Base-by-base conservation (phyloP, 2,888 invertebrate species). In the Mimumesa dahlbomi region DNA sequence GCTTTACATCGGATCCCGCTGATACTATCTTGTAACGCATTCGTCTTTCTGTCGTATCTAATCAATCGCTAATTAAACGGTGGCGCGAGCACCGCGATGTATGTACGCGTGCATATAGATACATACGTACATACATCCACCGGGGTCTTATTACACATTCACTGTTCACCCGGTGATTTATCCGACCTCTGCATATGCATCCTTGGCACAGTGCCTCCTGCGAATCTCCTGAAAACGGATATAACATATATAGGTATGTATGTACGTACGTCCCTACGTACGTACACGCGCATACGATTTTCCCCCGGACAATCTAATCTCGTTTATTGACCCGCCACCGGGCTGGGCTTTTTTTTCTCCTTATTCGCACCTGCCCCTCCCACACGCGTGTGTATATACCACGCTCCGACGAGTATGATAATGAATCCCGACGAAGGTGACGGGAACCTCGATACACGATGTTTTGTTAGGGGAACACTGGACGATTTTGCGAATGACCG, bases 11-110 rank as follows among this genome's bases (percentile, higher is more conserved):
- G 71, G 36, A 34, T 63, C 19, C 25, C 25, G 40, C n/a, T n/a
- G n/a, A n/a, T 25, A 45, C 38, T 57, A 61, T 61, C 66, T 34
- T 31, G 48, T 38, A 13, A 9, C 22, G 29, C 59, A 54, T 66
- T 54, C 46, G 43, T 61, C 61, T 54, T 36, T 36, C 38, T 48
- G 49, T 54, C 54, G 42, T 54, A 57, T 66, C 73, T 66, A 66
- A 73, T 73, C 73, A 61, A 70, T 73, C 65, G 71, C 29, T 66
- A 70, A 73, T 73, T 73, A 73, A 73, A 73, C 70, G 65, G 46
- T 52, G 69, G 50, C 62, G 49, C 53, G 64, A 31, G 34, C 34
- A 18, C 29, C 13, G 46, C 43, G 34, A 53, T 36, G 40, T 29
- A n/a, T n/a, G n/a, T n/a, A n/a, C n/a, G n/a, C n/a, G n/a, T n/a